phyloP scores from a whole-genome alignment of 2,797 vertebrate genomes.

The Eulemur coronatus region DNA sequence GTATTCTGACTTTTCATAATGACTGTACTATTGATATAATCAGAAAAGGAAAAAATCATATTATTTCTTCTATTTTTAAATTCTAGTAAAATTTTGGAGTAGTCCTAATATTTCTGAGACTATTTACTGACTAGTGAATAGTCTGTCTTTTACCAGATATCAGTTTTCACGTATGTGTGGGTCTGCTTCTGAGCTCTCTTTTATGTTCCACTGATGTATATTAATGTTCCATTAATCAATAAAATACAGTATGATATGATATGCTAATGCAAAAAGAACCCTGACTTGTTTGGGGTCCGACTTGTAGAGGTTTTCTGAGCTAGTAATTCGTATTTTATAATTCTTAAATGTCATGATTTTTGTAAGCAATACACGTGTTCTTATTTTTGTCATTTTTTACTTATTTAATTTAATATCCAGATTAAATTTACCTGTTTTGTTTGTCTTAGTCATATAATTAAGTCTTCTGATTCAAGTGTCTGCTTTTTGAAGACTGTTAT shows the following conservation, averaged over 20 bases:
- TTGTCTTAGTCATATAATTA: background rate
- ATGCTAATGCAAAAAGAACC: background rate
- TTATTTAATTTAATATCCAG: background rate
- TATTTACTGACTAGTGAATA: background rate
- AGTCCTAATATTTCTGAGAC: background rate
- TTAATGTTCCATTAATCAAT: background rate
- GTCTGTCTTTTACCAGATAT: background rate
- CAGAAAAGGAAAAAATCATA: background rate
- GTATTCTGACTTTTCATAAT: background rate
- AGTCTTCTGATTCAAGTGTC: background rate
- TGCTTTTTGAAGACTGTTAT: background rate
- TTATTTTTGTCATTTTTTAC: background rate
- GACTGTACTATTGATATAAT: background rate
- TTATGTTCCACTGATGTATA: background rate
- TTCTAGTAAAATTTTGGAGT: background rate
- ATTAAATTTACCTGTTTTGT: background rate
- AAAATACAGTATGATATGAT: background rate
- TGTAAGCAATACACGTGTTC: background rate
- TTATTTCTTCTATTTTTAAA: background rate
- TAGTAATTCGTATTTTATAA: conserved; percentile 17
- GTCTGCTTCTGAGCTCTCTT: background rate
- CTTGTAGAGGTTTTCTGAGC: background rate
- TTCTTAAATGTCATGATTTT: background rate
- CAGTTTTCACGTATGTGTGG: background rate
- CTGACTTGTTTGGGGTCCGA: background rate